Conservation (phyloP, 2,113 vertebrate genomes). For the Melanerpes aurifrons region DNA sequence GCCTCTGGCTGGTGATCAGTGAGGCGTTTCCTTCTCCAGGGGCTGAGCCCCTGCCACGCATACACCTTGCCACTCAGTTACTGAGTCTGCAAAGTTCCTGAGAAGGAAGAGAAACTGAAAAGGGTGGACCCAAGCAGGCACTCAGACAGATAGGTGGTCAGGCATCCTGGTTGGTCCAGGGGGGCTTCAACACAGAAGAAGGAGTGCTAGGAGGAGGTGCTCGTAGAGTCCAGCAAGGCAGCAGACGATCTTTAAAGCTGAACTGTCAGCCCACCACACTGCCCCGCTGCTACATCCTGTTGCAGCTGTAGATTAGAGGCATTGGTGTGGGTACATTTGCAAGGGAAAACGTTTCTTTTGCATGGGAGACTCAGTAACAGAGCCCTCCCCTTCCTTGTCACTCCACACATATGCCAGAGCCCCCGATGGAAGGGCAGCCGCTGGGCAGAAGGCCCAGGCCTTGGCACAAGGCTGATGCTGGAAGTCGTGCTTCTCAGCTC, state of each 20-base stretch:
- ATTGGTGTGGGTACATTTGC: background rate
- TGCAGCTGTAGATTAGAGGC: background rate
- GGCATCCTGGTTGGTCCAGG: accelerated
- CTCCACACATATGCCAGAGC: background rate
- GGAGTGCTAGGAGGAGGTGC: background rate
- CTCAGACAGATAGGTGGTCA: too few species aligned
- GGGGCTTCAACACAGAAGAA: background rate
- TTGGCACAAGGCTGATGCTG: background rate
- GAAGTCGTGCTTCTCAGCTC: background rate
- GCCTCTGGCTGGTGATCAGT: background rate
- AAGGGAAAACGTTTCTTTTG: background rate
- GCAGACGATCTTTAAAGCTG: background rate
- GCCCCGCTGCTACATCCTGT: background rate
- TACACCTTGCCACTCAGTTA: background rate
- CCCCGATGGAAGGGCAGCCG: background rate
- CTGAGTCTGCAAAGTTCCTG: background rate
- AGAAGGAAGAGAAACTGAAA: background rate
- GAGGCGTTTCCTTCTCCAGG: background rate
- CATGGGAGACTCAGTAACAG: background rate
- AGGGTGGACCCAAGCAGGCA: too few species aligned
- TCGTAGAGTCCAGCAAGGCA: background rate
- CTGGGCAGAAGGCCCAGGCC: background rate
- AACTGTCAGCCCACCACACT: too few species aligned
- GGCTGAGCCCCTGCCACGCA: background rate
- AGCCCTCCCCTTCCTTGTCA: background rate